Conservation (phyloP, 2,113 vertebrate species). For the Lycocorax pyrrhopterus region DNA sequence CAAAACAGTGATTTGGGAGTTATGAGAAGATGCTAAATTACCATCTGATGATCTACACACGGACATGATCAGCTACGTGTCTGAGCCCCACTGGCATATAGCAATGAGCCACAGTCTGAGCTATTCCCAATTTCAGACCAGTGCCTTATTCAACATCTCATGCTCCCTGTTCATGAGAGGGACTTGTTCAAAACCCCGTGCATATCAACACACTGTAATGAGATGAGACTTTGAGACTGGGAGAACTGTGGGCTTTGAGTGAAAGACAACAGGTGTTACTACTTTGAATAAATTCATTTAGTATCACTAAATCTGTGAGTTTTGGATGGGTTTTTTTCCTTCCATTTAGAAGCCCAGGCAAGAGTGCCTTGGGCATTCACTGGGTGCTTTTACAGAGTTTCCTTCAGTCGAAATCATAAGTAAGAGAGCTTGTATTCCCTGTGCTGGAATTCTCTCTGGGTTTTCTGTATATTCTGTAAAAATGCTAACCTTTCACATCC, state of each 20-base stretch:
- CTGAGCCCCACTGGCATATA: background rate
- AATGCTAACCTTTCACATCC: slow-evolving; percentile 35
- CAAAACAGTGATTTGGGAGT: background rate
- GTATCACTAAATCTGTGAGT: background rate
- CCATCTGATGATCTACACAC: background rate
- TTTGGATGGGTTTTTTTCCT: background rate
- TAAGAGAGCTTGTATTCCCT: slow-evolving; percentile 9
- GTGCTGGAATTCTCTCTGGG: background rate
- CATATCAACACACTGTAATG: background rate
- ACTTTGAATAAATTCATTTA: background rate
- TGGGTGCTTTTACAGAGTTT: slow-evolving; percentile 27
- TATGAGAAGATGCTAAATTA: background rate
- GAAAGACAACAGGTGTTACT: background rate
- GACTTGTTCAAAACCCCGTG: background rate
- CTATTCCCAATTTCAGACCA: background rate
- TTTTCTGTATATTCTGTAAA: slow-evolving; percentile 34
- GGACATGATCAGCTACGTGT: background rate
- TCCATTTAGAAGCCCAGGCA: background rate
- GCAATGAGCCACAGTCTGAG: background rate
- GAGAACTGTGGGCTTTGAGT: background rate
- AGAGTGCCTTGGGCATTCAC: background rate
- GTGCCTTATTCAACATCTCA: background rate
- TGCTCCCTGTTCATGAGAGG: background rate
- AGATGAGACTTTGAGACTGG: background rate
- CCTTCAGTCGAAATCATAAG: background rate